Conservation (phyloP, 2,888 invertebrate genomes). For the Hanleya hanleyi region DNA sequence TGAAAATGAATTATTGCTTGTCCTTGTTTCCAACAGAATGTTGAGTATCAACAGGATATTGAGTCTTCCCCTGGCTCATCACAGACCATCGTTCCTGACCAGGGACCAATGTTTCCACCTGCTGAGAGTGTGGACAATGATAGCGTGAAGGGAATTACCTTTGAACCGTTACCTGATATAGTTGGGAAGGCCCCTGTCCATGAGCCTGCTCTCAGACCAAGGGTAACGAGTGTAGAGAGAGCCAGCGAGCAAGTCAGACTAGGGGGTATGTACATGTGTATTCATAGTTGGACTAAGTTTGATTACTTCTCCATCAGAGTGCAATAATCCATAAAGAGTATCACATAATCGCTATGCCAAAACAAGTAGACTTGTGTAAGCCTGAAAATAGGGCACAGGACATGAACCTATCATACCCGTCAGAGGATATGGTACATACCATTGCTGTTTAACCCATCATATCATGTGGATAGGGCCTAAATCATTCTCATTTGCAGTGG, state of each 20-base stretch:
- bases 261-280: background rate
- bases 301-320: too few species aligned
- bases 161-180: conserved; percentile 70
- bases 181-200: conserved; percentile 49
- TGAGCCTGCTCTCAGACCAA: conserved; percentile 51
- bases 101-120: background rate
- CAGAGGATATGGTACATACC: too few species aligned
- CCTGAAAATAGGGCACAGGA: too few species aligned
- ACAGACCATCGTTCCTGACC: background rate
- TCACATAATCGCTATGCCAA: too few species aligned
- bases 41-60: background rate
- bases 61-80: background rate
- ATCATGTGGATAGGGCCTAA: too few species aligned
- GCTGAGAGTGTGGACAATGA: background rate
- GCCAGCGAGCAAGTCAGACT: conserved; percentile 25
- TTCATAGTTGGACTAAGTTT: too few species aligned
- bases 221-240: conserved; percentile 52
- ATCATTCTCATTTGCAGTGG: too few species aligned
- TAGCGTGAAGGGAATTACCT: conserved; percentile 25
- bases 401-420: too few species aligned
- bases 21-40: background rate
- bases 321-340: too few species aligned
- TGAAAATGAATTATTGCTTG: too few species aligned
- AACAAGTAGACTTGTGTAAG: too few species aligned
- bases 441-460: too few species aligned